These are phyloP conservation scores for Porites divaricata DNA, from an alignment of 92 coral and sea anemone species.

Conservation along the genomic window DNA sequence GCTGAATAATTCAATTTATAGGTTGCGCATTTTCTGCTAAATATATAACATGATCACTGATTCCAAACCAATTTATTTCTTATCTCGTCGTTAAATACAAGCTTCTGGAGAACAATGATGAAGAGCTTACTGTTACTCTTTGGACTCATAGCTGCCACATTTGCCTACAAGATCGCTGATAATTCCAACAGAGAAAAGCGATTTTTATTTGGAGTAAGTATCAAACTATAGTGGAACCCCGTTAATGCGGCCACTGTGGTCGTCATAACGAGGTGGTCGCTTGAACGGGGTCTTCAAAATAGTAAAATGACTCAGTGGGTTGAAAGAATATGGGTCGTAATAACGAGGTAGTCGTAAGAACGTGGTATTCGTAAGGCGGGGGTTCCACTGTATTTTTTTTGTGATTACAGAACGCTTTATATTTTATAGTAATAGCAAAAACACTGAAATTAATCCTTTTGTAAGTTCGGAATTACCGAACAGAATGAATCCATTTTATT, in stretches of 20 bases:
- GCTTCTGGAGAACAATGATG: not conserved
- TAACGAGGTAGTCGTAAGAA: no score
- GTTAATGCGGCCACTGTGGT: no score
- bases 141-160: not conserved
- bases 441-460: no score
- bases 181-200: constrained; percentile 12
- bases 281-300: no score
- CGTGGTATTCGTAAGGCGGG: no score
- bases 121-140: constrained; percentile 1
- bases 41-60: not conserved
- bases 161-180: constrained; percentile 9
- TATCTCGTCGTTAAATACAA: not conserved
- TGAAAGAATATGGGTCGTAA: no score
- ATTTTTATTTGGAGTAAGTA: constrained; percentile 20
- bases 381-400: no score
- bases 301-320: no score
- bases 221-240: no score
- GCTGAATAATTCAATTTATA: not conserved
- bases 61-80: not conserved
- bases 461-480: not conserved
- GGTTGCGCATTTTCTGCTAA: not conserved
- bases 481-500: not conserved
- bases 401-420: no score
- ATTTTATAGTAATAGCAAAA: no score
- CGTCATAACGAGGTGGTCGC: no score